Conservation (phyloP, 2,888 invertebrate species). For the Mechanitis messenoides region DNA sequence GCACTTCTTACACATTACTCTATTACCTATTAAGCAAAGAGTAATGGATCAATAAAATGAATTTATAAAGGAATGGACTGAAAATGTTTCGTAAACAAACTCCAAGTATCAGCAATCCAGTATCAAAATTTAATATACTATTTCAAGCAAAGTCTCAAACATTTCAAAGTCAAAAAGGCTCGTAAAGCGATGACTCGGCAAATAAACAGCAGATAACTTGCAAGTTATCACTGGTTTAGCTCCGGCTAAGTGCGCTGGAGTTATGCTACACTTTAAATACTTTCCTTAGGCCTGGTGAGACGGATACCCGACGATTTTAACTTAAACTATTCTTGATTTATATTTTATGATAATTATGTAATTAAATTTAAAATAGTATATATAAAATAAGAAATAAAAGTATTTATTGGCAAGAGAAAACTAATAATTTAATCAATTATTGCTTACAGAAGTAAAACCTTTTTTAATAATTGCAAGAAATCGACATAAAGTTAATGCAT, state of each 20-base stretch:
- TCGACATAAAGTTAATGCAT: neutral
- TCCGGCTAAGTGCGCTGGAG: slow-evolving; percentile 29
- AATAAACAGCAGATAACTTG: slow-evolving; percentile 29
- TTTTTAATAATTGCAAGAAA: too few species aligned
- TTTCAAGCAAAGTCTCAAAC: neutral
- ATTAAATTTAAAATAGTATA: too few species aligned
- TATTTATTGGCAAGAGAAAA: too few species aligned
- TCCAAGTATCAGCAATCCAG: too few species aligned
- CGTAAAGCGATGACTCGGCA: slow-evolving; percentile 21
- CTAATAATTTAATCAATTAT: too few species aligned
- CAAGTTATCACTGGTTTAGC: slow-evolving; percentile 28
- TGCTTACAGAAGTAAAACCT: too few species aligned
- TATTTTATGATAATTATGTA: neutral
- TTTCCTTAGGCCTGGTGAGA: neutral
- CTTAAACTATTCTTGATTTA: neutral
- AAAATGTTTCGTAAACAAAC: too few species aligned
- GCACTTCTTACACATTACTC: too few species aligned
- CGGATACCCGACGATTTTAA: neutral
- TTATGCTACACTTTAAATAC: slow-evolving; percentile 24
- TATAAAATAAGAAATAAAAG: too few species aligned
- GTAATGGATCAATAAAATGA: too few species aligned
- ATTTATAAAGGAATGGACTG: too few species aligned
- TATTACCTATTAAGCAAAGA: too few species aligned
- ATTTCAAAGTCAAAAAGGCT: slow-evolving; percentile 9
- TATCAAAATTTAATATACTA: neutral